Base-by-base conservation (phyloP, 2,888 invertebrate species). In the Copidosoma aretas region DNA sequence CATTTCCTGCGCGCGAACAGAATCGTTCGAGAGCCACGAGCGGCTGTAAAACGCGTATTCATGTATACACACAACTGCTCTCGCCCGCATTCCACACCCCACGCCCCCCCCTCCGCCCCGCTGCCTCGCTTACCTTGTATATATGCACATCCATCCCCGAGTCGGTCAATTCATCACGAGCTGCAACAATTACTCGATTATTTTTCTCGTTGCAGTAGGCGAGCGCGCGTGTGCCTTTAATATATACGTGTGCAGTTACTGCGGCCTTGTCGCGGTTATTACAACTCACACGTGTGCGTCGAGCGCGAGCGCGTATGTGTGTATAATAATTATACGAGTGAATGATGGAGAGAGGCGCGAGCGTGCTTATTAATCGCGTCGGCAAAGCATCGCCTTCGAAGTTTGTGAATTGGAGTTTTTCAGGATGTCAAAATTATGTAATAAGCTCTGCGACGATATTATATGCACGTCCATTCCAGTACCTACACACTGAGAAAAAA, bases 171-270 rank as follows among this genome's bases (percentile, higher is more conserved):
- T 68, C 60, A 60, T 63, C 63, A 60, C 32, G 24, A 8, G 32
- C 32, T 32, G 59, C 59, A 63, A 68, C 68, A 60, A 68, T 68
- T 53, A 62, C 62, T 69, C 68, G 58, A 62, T 59, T 62, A 65
- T 62, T 65, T 61, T 65, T 65, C 61, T 57, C 60, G 57, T 17
- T 24, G 22, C 22, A 24, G 46, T 4, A n/a, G 10, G 22, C 8
- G 43, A 41, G 14, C 17, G 3, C 24, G 25, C 60, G 56, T 1
- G n/a, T n/a, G n/a, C n/a, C n/a, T n/a, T n/a, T n/a, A n/a, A n/a
- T n/a, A n/a, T n/a, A n/a, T n/a, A n/a, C n/a, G n/a, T n/a, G n/a
- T n/a, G n/a, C n/a, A n/a, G n/a, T n/a, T n/a, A n/a, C n/a, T n/a
- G n/a, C 15, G 67, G 53, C 67, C 67, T 67, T 67, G 67, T 58